Evolutionary conservation across 2,113 vertebrate species (phyloP), one percentile per base, ranked within the genome.

Genomic region (Salvelinus fontinalis): DNA sequence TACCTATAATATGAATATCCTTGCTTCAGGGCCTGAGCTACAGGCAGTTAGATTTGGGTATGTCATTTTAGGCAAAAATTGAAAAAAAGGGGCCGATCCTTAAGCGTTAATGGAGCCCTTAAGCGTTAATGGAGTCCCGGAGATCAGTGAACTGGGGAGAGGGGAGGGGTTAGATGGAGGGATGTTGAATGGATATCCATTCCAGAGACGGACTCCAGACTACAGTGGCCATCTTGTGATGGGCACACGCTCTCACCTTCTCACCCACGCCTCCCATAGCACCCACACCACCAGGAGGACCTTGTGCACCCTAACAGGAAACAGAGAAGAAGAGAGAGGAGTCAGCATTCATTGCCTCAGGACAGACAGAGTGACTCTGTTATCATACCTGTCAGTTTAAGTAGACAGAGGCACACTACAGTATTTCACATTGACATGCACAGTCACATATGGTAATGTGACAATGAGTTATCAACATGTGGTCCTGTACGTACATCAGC

Each of bases 241-340:
- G 16, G 31, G 16, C 31, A 20, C 18, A 68, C 8, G 3, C 31
- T 39, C 67, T 68, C 88, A 99, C 98, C 95, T 98, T 99, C 79
- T 99, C 96, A 84, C 98, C 98, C 80, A 97, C 93, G 27, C 92
- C 95, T 83, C 98, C 98, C 90, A 95, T 93, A 44, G 95, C 85
- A 39, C 98, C 98, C 0, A 98, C 77, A 73, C 96, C 96, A 80
- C 98, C 97, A 4, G 96, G 90, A 1, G 96, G 97, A 5, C 97
- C 97, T 94, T 95, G 97, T 74, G 98, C 95, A 85, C 97, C 97
- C 97, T 99, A 74, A 85, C 29, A n/a, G 75, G 85, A 75, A 54
- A 72, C 54, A 84, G 24, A 67, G 27, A 68, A 68, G 65, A 67
- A 67, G 65, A 67, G 14, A 68, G 67, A 39, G 13, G 5, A 18